A percentile compares a stretch with the other conserved stretches of the same genome.
Conservation (phyloP, 2,797 vertebrate species). For the Sparus aurata region DNA sequence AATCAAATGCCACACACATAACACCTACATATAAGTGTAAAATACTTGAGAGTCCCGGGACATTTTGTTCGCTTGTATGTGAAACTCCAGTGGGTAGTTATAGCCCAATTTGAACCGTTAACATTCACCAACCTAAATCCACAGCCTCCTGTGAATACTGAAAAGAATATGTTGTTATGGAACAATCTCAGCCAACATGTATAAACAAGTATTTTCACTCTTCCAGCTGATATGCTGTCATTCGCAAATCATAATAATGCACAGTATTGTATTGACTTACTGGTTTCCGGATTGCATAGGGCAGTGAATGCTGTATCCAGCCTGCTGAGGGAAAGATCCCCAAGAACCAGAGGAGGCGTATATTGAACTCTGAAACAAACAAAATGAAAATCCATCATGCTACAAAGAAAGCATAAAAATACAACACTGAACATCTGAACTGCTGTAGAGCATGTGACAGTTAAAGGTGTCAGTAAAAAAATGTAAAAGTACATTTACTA, state of each 20-base stretch:
- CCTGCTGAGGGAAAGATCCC: conserved; percentile 79
- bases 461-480: background rate
- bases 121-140: background rate
- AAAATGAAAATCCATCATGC: conserved; percentile 19
- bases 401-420: background rate
- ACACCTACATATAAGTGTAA: background rate
- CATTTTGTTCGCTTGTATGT: conserved; percentile 11
- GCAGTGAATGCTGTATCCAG: conserved; percentile 82
- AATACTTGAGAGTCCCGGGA: background rate
- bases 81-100: conserved; percentile 31
- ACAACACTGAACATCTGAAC: background rate
- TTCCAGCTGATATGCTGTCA: background rate
- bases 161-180: background rate
- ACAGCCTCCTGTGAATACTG: background rate
- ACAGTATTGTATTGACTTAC: conserved; percentile 78
- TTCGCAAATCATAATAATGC: background rate
- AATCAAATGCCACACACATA: background rate
- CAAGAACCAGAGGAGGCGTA: conserved; percentile 79
- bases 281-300: conserved; percentile 88
- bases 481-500: background rate
- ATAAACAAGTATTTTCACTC: background rate
- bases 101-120: conserved; percentile 3
- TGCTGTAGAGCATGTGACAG: background rate
- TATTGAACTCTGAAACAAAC: conserved; percentile 80
- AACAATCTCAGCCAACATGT: background rate